Conservation (phyloP, 2,888 invertebrate species). For the Dioctria rufipes region DNA sequence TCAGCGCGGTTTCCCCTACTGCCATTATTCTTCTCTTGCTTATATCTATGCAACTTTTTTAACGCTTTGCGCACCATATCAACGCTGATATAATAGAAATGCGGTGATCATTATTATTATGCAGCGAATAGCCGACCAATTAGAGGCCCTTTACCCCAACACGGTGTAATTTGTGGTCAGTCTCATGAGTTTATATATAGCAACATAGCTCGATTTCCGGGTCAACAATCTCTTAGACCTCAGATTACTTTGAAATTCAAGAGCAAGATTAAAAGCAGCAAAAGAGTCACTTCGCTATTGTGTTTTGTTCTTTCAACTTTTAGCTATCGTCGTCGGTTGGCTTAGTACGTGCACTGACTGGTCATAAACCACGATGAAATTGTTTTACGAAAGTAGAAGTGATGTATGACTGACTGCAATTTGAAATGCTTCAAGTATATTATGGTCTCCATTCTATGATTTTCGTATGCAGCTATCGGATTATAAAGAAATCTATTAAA, state of each 20-base stretch:
- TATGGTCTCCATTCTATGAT: neutral
- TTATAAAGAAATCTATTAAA: too few species aligned
- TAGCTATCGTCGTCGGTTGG: conserved; percentile 9
- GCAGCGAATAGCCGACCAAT: neutral
- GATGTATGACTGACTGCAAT: conserved; percentile 12
- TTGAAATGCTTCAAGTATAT: conserved; percentile 19
- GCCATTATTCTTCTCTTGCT: too few species aligned
- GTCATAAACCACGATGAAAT: neutral
- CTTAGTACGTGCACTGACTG: conserved; percentile 11
- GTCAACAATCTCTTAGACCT: conserved; percentile 24
- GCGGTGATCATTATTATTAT: too few species aligned
- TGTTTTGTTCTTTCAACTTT: neutral
- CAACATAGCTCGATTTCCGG: neutral
- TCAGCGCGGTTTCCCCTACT: too few species aligned
- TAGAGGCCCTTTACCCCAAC: conserved; percentile 23
- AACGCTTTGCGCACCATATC: too few species aligned
- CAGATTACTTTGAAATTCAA: conserved; percentile 36
- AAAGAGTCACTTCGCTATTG: conserved; percentile 16
- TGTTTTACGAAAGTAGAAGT: conserved; percentile 9
- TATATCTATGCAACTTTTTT: too few species aligned
- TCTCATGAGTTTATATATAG: conserved; percentile 15
- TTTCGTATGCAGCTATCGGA: neutral
- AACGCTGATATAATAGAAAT: too few species aligned
- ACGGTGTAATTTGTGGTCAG: conserved; percentile 5
- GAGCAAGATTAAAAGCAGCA: conserved; percentile 16